Percentiles rank a stretch among this genome's conserved stretches.
These are phyloP conservation scores for Podargus strigoides DNA, from an alignment of 2,797 vertebrate species.

Conservation along the genomic window DNA sequence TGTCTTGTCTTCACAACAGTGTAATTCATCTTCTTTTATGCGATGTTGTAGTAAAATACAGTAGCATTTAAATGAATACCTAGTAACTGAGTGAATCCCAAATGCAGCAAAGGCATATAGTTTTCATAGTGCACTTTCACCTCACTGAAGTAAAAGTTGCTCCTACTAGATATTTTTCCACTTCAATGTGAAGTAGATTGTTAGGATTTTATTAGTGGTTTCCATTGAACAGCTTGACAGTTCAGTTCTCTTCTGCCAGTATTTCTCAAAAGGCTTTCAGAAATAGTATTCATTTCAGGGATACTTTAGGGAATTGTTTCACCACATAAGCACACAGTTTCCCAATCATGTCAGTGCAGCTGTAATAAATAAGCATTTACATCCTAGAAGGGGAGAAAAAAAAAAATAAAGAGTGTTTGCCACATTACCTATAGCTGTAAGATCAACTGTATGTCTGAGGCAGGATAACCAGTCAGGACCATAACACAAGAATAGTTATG, in stretches of 20 bases:
- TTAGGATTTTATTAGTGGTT: conserved; percentile 76
- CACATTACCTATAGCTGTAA: not conserved
- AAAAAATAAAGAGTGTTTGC: not conserved
- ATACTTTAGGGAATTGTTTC: conserved; percentile 42
- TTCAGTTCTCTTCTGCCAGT: conserved; percentile 66
- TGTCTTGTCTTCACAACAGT: conserved; percentile 40
- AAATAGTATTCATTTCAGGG: conserved; percentile 46
- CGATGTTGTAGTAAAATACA: conserved; percentile 54
- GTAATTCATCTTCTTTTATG: conserved; percentile 57
- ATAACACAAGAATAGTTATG: not conserved
- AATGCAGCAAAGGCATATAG: conserved; percentile 69
- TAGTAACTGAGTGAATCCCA: conserved; percentile 58
- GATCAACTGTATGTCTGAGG: not conserved
- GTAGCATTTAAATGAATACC: conserved; percentile 63
- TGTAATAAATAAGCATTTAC: conserved; percentile 87
- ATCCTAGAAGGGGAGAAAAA: conserved; percentile 69
- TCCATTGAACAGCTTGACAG: conserved; percentile 57
- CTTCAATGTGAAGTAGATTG: conserved; percentile 82
- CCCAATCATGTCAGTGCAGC: conserved; percentile 76
- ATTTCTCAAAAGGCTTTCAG: conserved; percentile 64
- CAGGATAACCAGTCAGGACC: not conserved
- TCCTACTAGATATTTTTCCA: conserved; percentile 72
- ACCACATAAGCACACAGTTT: conserved; percentile 45
- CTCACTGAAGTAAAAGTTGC: conserved; percentile 76
- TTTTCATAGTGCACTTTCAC: conserved; percentile 76